A percentile compares a stretch with the other conserved stretches of the same genome.
Conservation (phyloP, 2,113 vertebrate species). For the Talpa occidentalis region DNA sequence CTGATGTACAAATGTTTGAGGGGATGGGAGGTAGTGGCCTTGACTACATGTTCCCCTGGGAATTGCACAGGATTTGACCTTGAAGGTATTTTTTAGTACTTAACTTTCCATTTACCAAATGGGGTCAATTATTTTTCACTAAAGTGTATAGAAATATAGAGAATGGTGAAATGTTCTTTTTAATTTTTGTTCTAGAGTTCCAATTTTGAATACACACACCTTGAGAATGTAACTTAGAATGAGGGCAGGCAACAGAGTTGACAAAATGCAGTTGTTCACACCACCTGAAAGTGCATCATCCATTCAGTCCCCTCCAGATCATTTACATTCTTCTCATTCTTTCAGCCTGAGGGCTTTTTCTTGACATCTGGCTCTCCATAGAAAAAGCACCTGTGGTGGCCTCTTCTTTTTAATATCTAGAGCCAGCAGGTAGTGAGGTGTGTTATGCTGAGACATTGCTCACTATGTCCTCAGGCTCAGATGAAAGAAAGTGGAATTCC, state of each 20-base stretch:
- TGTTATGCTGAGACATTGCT: conserved; percentile 50
- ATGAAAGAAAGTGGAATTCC: conserved; percentile 74
- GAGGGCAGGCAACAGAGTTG: background rate
- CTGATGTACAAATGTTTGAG: background rate
- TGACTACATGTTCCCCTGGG: background rate
- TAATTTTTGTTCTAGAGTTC: background rate
- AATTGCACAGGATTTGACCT: background rate
- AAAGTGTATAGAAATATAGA: background rate
- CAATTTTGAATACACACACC: background rate
- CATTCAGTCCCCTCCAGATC: background rate
- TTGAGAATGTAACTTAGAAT: background rate
- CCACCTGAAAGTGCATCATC: background rate
- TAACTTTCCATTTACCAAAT: background rate
- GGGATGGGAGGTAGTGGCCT: too few relatives aligned
- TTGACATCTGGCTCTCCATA: conserved; percentile 39
- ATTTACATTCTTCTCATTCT: conserved; percentile 62
- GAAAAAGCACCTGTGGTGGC: conserved; percentile 56
- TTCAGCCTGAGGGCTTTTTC: conserved; percentile 41
- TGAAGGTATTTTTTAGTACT: background rate
- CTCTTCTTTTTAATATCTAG: conserved; percentile 52
- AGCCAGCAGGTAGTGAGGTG: conserved; percentile 56
- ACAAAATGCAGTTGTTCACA: background rate
- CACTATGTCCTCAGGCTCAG: conserved; percentile 54
- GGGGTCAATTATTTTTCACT: background rate
- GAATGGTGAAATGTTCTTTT: background rate